phyloP scores from a whole-genome alignment of 2,888 invertebrate species.

The Cheilosia vulpina region DNA sequence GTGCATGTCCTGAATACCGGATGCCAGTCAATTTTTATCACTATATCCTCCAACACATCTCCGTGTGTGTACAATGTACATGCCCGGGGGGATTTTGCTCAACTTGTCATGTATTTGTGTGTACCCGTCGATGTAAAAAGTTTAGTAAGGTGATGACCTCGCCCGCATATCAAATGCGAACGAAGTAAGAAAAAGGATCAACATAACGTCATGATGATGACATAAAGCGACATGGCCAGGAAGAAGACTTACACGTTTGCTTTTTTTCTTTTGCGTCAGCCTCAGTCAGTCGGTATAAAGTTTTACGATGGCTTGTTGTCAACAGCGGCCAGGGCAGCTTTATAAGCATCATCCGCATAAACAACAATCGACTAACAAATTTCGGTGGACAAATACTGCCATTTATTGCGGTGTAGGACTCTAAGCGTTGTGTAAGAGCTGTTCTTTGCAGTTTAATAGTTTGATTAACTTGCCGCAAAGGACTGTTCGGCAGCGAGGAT shows the following conservation, averaged over 20 bases:
- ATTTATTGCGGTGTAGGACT: slow-evolving; percentile 12
- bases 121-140: slow-evolving; percentile 61
- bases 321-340: slow-evolving; percentile 12
- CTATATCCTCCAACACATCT: background rate
- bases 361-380: slow-evolving; percentile 70
- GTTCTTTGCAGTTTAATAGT: slow-evolving; percentile 57
- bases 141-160: slow-evolving; percentile 71
- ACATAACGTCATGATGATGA: slow-evolving; percentile 64
- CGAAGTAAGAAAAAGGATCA: slow-evolving; percentile 52
- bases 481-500: slow-evolving; percentile 6
- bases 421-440: slow-evolving; percentile 1
- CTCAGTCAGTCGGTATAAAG: slow-evolving; percentile 1
- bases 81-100: background rate
- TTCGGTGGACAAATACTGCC: slow-evolving; percentile 46
- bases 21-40: slow-evolving; percentile 73
- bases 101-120: slow-evolving; percentile 39
- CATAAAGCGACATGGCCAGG: slow-evolving; percentile 62
- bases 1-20: slow-evolving; percentile 74
- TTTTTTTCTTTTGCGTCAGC: background rate
- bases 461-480: slow-evolving; percentile 61
- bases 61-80: background rate
- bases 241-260: slow-evolving; percentile 57
- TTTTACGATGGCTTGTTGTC: slow-evolving; percentile 45
- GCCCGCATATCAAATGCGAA: slow-evolving; percentile 64
- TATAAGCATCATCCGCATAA: slow-evolving; percentile 61